Percentiles rank a stretch among this genome's conserved stretches.
These are phyloP conservation scores for Geophilus truncorum DNA, from an alignment of 2,888 invertebrate genomes.

Conservation along the genomic window DNA sequence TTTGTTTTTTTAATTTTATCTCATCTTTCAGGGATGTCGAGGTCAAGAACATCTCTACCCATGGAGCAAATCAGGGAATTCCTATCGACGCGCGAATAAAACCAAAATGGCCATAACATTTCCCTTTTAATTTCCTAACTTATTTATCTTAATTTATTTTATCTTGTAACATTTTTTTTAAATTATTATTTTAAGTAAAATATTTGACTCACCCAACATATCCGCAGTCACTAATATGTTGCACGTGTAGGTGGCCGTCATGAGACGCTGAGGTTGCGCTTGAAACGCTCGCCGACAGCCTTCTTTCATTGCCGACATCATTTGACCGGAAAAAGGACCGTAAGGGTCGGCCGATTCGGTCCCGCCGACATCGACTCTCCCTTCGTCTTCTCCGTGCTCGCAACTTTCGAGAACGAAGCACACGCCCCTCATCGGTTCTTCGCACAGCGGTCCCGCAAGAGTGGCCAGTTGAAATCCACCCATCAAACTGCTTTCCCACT, in stretches of 20 bases:
- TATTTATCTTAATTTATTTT: not conserved
- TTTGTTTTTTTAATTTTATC: not conserved
- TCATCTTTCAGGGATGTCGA: not conserved
- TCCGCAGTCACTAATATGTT: slow-evolving; percentile 79
- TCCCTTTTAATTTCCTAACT: not conserved
- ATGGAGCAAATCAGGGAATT: not conserved
- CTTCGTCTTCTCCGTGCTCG: slow-evolving; percentile 51
- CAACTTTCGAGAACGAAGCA: slow-evolving; percentile 85
- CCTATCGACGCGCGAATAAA: not conserved
- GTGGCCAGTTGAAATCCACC: slow-evolving; percentile 84
- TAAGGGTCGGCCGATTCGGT: slow-evolving; percentile 42
- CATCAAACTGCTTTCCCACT: slow-evolving; percentile 64
- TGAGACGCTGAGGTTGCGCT: slow-evolving; percentile 79
- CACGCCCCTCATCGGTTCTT: slow-evolving; percentile 94
- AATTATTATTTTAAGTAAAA: not conserved
- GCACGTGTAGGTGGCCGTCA: slow-evolving; percentile 90
- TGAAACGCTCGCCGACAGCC: slow-evolving; percentile 83
- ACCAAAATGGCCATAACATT: not conserved
- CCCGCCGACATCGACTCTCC: not conserved
- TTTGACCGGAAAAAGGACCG: slow-evolving; percentile 66
- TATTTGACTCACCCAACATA: slow-evolving; percentile 69
- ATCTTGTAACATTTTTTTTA: not conserved
- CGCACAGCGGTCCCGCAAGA: slow-evolving; percentile 87
- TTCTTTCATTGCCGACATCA: slow-evolving; percentile 85
- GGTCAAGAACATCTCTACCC: not conserved